These are phyloP conservation scores for Sinhomidia bicolor DNA, from an alignment of 2,888 invertebrate genomes.

Conservation along the genomic window DNA sequence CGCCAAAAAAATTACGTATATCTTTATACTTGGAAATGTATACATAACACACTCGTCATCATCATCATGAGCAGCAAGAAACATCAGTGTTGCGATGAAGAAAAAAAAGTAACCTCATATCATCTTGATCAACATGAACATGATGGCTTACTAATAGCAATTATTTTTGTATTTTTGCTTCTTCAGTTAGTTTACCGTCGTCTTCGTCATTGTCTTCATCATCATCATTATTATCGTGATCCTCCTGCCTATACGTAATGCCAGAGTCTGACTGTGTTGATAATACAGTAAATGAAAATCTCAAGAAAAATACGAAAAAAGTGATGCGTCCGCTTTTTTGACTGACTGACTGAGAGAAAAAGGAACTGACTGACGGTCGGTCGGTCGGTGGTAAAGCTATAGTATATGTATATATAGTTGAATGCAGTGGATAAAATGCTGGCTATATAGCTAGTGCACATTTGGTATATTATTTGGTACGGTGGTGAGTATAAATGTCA, in stretches of 20 bases:
- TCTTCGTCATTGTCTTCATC: conserved; percentile 5
- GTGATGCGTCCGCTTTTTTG: conserved; percentile 12
- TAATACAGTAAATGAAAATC: conserved; percentile 56
- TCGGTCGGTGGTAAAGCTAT: too few relatives aligned
- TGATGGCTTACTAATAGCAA: conserved; percentile 70
- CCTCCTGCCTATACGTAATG: neutral
- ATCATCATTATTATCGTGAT: neutral
- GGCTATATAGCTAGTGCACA: too few relatives aligned
- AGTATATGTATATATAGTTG: too few relatives aligned
- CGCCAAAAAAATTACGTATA: neutral
- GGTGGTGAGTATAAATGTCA: conserved; percentile 60
- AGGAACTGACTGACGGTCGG: neutral
- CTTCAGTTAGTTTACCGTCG: conserved; percentile 54
- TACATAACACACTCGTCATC: neutral
- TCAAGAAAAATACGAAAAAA: conserved; percentile 44
- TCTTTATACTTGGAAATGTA: neutral
- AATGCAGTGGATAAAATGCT: neutral
- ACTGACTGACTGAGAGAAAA: conserved; percentile 30
- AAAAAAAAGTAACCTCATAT: conserved; percentile 27
- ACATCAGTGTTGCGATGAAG: too few relatives aligned
- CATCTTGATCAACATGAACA: conserved; percentile 48
- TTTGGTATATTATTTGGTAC: conserved; percentile 3
- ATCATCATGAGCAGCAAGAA: conserved; percentile 33
- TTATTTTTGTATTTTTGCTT: conserved; percentile 69
- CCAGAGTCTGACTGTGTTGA: neutral